Evolutionary conservation across 1,140 invertebrate genomes (phyloP).

Genomic region (Drosophila novamexicana): DNA sequence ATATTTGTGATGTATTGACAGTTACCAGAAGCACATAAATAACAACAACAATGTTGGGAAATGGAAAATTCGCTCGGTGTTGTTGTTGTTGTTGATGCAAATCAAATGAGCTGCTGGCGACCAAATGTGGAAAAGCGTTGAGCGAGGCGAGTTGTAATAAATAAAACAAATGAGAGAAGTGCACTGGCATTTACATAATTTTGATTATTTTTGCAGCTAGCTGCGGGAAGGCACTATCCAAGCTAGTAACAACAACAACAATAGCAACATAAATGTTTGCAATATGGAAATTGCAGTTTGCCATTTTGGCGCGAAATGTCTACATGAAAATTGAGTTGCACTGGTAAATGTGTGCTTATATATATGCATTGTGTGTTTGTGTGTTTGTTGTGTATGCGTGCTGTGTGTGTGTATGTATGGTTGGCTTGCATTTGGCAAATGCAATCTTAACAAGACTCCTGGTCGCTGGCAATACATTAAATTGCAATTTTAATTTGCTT

Average conservation of each 20-base stretch:
- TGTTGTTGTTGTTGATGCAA: conserved; percentile 51
- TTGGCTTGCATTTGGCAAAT: conserved; percentile 71
- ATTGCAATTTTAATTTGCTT: conserved; percentile 81
- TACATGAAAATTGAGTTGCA: conserved; percentile 72
- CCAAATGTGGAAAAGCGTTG: conserved; percentile 28
- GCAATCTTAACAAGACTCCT: conserved; percentile 67
- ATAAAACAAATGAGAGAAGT: conserved; percentile 58
- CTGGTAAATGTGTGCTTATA: conserved; percentile 15
- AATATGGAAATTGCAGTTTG: conserved; percentile 76
- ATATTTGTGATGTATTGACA: conserved; percentile 10
- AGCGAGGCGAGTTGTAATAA: conserved; percentile 47
- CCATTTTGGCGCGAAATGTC: conserved; percentile 71
- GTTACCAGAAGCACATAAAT: conserved; percentile 50
- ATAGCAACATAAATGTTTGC: conserved; percentile 50
- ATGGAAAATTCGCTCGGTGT: conserved; percentile 2
- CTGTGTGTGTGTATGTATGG: conserved; percentile 3
- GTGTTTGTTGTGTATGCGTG: not conserved
- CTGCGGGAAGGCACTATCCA: conserved; percentile 24
- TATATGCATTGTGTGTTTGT: conserved; percentile 9
- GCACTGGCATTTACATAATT: conserved; percentile 72
- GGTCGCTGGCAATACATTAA: conserved; percentile 68
- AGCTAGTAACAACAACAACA: conserved; percentile 43
- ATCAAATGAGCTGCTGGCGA: conserved; percentile 52
- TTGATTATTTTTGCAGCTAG: conserved; percentile 68
- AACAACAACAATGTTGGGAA: conserved; percentile 9